phyloP scores from a whole-genome alignment of 2,797 vertebrate genomes.

The Potorous gilbertii region DNA sequence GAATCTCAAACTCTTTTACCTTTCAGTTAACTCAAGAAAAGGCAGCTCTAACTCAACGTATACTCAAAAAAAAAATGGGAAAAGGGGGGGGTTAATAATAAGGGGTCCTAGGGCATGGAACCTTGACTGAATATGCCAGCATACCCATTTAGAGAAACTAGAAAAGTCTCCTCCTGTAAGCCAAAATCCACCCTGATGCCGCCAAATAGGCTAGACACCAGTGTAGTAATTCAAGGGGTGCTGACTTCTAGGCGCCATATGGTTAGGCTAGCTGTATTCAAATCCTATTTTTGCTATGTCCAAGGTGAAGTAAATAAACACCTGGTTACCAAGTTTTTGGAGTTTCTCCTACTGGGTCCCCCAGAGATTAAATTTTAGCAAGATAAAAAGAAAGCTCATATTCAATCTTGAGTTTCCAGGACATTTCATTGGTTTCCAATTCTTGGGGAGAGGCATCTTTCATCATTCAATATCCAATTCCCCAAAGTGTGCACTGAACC shows the following conservation, averaged over 20 bases:
- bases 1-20: not conserved
- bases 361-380: not conserved
- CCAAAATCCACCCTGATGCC: conserved; percentile 14
- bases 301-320: not conserved
- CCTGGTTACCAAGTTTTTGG: not conserved
- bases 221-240: not conserved
- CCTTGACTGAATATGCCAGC: not conserved
- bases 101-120: not conserved
- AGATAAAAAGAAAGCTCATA: not conserved
- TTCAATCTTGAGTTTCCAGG: conserved; percentile 33
- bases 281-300: not conserved
- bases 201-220: not conserved
- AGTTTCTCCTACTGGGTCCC: not conserved
- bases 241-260: not conserved
- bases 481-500: conserved; percentile 18
- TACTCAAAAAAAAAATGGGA: not conserved
- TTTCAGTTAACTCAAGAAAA: not conserved
- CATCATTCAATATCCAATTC: conserved; percentile 27
- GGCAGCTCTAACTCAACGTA: not conserved
- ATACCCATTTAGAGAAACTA: not conserved
- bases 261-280: not conserved
- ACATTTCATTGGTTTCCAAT: not conserved
- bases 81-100: not conserved
- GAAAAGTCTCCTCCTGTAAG: not conserved
- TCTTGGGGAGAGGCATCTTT: not conserved